These are phyloP conservation scores for Rotaria macrura DNA, from an alignment of 2,888 invertebrate genomes.

Conservation along the genomic window DNA sequence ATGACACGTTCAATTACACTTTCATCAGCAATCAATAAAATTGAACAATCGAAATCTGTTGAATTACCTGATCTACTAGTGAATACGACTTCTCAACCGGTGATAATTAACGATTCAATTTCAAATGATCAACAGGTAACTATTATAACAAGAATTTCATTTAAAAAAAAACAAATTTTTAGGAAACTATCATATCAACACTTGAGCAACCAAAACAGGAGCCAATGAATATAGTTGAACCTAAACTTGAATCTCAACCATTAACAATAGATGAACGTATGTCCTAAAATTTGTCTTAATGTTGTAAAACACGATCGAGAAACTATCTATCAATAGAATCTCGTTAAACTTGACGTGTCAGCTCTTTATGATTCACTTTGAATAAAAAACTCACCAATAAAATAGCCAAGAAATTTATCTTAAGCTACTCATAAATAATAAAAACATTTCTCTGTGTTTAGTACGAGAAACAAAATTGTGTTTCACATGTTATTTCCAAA, in stretches of 20 bases:
- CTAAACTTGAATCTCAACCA: neutral
- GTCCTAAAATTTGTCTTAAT: neutral
- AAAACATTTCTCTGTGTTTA: too few relatives aligned
- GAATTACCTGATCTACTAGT: neutral
- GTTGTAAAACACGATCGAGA: neutral
- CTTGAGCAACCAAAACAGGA: neutral
- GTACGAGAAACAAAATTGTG: too few relatives aligned
- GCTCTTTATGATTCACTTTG: too few relatives aligned
- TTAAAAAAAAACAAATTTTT: neutral
- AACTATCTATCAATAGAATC: too few relatives aligned
- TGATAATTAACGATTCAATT: neutral
- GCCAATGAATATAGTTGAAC: neutral
- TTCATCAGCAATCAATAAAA: neutral
- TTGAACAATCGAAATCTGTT: neutral
- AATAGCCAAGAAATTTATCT: too few relatives aligned
- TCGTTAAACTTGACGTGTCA: too few relatives aligned
- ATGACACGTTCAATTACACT: neutral
- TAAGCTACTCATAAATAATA: too few relatives aligned
- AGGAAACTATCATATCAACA: neutral
- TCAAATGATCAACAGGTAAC: neutral
- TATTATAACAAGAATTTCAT: neutral
- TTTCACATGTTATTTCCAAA: too few relatives aligned
- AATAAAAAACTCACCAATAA: too few relatives aligned
- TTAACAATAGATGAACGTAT: neutral
- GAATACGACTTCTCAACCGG: neutral